Evolutionary conservation across 1,140 invertebrate species (phyloP), one percentile per base, ranked within the genome.

Genomic region (Danaus melanippus): DNA sequence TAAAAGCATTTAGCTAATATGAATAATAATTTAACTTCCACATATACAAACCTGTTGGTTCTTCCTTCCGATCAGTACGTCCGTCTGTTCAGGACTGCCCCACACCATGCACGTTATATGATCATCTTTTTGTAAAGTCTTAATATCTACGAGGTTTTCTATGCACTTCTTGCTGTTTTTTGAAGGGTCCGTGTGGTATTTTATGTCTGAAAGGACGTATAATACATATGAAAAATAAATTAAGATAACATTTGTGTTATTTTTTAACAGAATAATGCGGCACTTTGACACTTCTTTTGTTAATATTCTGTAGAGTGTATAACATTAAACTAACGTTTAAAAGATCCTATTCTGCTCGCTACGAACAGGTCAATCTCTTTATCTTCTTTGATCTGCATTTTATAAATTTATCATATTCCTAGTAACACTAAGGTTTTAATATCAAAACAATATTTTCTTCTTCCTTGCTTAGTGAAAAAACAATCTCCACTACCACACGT

Each of bases 91-190:
- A 0, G 87, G 71, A 66, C 93, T 89, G 1, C 88, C 90, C 92
- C 94, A 96, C 9, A 87, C 87, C 75, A 96, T 86, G 1, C 89
- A 83, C 1, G 91, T 92, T 12, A 97, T 80, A 0, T 79, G 64
- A 1, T 89, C 89, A 39, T 88, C 84, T 63, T 90, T 90, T 49
- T 87, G 76, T 39, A 90, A 55, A 1, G 67, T 61, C 32, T 80
- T 86, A 2, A 90, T 69, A 15, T 88, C 79, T 10, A 87, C 79
- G 2, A 90, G 60, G 55, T 90, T 89, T 56, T 85, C 81, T 63
- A 78, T 81, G 32, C 69, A 77, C 67, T 86, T 84, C 46, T 87
- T 86, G 12, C 10, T 79, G 58, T 88, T 88, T 56, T 86, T 87
- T 9, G 74, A 58, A 1, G 53, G 11, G 43, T 86, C 74, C 50